These are phyloP conservation scores for Sciurus niger DNA, from an alignment of 2,113 vertebrate genomes.

Conservation along the genomic window DNA sequence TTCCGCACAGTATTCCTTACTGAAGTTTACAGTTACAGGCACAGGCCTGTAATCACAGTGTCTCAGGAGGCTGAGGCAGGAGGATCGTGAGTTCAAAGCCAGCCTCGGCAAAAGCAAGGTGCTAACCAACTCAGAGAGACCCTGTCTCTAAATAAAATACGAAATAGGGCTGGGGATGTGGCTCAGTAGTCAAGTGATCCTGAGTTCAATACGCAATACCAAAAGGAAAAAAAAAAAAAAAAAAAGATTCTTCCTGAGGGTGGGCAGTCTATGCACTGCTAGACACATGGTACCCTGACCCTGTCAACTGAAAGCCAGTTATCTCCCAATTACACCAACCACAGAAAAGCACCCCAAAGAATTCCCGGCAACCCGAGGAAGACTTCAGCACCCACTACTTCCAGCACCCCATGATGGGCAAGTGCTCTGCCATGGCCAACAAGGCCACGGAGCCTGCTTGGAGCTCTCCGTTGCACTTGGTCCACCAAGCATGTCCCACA, in stretches of 20 bases:
- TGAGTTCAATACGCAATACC: no score
- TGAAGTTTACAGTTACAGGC: no score
- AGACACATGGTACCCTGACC: neutral
- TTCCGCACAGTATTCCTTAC: fast-evolving
- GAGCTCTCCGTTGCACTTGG: neutral
- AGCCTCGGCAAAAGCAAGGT: no score
- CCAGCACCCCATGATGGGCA: fast-evolving
- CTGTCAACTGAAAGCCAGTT: neutral
- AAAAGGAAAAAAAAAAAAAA: no score
- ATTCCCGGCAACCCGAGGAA: neutral
- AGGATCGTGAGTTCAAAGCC: no score
- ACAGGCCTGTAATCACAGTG: no score
- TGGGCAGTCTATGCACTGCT: neutral
- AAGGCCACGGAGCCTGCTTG: fast-evolving
- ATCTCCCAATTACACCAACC: fast-evolving
- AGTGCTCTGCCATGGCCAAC: fast-evolving
- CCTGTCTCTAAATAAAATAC: no score
- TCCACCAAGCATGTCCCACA: neutral
- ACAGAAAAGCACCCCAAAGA: neutral
- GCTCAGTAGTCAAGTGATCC: no score
- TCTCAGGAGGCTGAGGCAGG: no score
- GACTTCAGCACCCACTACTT: fast-evolving
- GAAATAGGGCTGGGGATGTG: no score
- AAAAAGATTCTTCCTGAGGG: neutral
- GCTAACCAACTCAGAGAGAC: no score